phyloP scores from a whole-genome alignment of 2,888 invertebrate species.

The Acanthoscelides obtectus region DNA sequence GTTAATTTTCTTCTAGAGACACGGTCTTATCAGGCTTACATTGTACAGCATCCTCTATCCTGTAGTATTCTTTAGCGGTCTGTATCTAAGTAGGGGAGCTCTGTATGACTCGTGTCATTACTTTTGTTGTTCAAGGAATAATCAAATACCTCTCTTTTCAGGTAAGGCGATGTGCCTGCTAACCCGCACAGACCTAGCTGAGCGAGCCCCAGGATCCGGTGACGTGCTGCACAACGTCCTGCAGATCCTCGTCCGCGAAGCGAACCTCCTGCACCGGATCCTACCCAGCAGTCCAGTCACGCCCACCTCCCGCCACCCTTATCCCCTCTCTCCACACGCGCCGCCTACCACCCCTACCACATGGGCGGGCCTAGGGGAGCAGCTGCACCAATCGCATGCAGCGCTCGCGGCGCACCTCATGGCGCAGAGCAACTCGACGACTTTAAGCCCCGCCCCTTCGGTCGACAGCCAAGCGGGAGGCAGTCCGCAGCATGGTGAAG shows the following conservation, averaged over 20 bases:
- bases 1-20: too few species aligned
- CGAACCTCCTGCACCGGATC: slow-evolving; percentile 71
- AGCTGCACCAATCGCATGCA: slow-evolving; percentile 47
- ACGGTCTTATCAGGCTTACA: too few species aligned
- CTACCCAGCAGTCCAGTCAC: slow-evolving; percentile 78
- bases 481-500: slow-evolving; percentile 73
- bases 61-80: too few species aligned
- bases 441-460: slow-evolving; percentile 85
- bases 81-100: too few species aligned
- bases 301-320: slow-evolving; percentile 68
- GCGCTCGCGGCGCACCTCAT: slow-evolving; percentile 69
- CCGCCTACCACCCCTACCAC: slow-evolving; percentile 72
- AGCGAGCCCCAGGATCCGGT: slow-evolving; percentile 88
- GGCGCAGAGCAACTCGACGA: slow-evolving; percentile 77
- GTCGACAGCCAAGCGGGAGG: slow-evolving; percentile 77
- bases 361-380: slow-evolving; percentile 52
- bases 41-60: too few species aligned
- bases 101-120: too few species aligned
- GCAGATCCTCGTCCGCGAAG: slow-evolving; percentile 79
- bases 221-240: slow-evolving; percentile 92
- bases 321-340: slow-evolving; percentile 75
- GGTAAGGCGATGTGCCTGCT: slow-evolving; percentile 83
- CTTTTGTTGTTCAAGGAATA: too few species aligned
- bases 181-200: slow-evolving; percentile 84
- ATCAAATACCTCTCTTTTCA: too few species aligned